Evolutionary conservation across 2,797 vertebrate species (phyloP).

Genomic region (Peromyscus nudipes): DNA sequence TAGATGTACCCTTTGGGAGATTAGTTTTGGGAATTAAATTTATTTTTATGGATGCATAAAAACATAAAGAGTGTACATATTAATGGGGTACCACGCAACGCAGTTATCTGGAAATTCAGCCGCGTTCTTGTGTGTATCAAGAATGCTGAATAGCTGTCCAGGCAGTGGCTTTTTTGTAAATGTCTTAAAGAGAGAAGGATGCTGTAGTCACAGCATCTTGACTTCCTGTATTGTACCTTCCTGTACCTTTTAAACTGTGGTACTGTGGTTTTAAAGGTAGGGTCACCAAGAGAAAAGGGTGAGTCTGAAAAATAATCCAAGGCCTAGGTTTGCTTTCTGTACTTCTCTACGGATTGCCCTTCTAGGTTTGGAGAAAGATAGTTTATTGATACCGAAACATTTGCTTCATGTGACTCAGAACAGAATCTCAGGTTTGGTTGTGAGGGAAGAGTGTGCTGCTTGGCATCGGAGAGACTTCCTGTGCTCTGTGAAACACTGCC

Average conservation of each 20-base stretch:
- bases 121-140: conserved; percentile 24
- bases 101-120: conserved; percentile 60
- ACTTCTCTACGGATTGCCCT: neutral
- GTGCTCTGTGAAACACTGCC: neutral
- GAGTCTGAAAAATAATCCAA: neutral
- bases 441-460: neutral
- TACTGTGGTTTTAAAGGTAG: conserved; percentile 5
- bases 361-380: conserved; percentile 37
- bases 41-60: conserved; percentile 7
- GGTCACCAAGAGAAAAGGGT: conserved; percentile 1
- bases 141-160: neutral
- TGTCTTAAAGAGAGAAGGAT: conserved; percentile 24
- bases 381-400: conserved; percentile 51
- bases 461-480: neutral
- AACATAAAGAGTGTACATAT: neutral
- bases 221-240: conserved; percentile 59
- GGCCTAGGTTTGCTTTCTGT: neutral
- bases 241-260: conserved; percentile 56
- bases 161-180: conserved; percentile 39
- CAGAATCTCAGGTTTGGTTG: neutral
- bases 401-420: conserved; percentile 50
- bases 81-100: neutral
- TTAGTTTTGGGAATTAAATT: conserved; percentile 9
- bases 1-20: conserved; percentile 36
- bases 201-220: neutral